These are phyloP conservation scores for Rhodophaea formosa DNA, from an alignment of 2,888 invertebrate species.

Conservation along the genomic window DNA sequence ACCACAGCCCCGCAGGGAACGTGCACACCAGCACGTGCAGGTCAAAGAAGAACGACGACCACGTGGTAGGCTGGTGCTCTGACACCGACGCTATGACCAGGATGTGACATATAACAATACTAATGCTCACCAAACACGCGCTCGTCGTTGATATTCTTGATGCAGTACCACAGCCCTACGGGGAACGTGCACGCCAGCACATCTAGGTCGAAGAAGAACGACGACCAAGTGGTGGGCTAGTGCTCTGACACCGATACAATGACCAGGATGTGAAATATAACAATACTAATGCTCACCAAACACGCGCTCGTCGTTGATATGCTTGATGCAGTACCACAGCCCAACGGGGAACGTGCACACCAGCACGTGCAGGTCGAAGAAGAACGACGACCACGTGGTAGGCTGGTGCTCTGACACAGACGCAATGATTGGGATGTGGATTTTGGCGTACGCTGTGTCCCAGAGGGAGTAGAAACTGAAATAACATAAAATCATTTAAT, in stretches of 20 bases:
- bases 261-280: too few relatives aligned
- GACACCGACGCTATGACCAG: slow-evolving; percentile 99
- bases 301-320: slow-evolving; percentile 97
- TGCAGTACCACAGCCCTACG: slow-evolving; percentile 99
- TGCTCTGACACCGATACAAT: slow-evolving; percentile 99
- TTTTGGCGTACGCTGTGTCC: slow-evolving; percentile 99
- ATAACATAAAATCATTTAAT: slow-evolving; percentile 28
- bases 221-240: slow-evolving; percentile 99
- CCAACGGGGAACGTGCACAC: slow-evolving; percentile 99
- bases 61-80: slow-evolving; percentile 99
- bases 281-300: too few relatives aligned
- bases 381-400: slow-evolving; percentile 99
- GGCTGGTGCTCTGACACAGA: slow-evolving; percentile 99
- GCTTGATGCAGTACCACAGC: slow-evolving; percentile 98
- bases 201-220: slow-evolving; percentile 99
- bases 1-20: slow-evolving; percentile 99
- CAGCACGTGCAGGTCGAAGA: slow-evolving; percentile 98
- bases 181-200: slow-evolving; percentile 98
- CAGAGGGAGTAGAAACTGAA: slow-evolving; percentile 97
- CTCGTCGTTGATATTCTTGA: slow-evolving; percentile 98
- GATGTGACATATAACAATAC: too few relatives aligned
- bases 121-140: slow-evolving; percentile 99
- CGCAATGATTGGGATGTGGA: slow-evolving; percentile 99
- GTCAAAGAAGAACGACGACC: slow-evolving; percentile 99
- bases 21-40: slow-evolving; percentile 97